Percentiles rank a stretch among this genome's conserved stretches.
These are phyloP conservation scores for Trachelus stipa DNA, from an alignment of 2,888 invertebrate species.

Conservation along the genomic window DNA sequence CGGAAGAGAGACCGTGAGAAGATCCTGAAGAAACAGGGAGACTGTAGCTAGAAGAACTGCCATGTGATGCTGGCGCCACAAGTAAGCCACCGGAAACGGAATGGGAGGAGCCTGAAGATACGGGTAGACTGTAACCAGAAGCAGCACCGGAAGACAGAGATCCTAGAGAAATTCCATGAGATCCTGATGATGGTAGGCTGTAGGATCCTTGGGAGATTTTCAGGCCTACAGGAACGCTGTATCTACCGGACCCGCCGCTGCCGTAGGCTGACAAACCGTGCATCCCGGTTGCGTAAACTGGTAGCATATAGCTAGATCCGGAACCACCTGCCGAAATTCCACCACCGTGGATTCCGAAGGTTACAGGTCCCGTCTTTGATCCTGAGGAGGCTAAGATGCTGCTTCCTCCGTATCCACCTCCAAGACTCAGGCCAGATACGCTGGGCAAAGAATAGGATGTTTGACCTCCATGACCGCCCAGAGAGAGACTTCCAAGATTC, in stretches of 20 bases:
- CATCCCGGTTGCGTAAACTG: slow-evolving; percentile 43
- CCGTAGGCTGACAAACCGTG: slow-evolving; percentile 52
- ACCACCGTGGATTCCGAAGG: slow-evolving; percentile 48
- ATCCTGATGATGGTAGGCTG: slow-evolving; percentile 30
- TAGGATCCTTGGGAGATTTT: slow-evolving; percentile 40
- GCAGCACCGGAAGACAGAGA: slow-evolving; percentile 34
- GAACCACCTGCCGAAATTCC: slow-evolving; percentile 4
- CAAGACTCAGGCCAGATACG: slow-evolving; percentile 23
- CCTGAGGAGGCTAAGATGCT: slow-evolving; percentile 37
- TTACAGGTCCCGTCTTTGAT: slow-evolving; percentile 58
- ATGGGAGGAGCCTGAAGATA: slow-evolving; percentile 39
- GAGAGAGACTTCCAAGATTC: slow-evolving; percentile 29
- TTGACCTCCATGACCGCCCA: slow-evolving; percentile 33
- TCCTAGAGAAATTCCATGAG: slow-evolving; percentile 36
- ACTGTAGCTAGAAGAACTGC: slow-evolving; percentile 30
- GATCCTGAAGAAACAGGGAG: slow-evolving; percentile 37
- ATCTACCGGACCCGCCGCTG: slow-evolving; percentile 35
- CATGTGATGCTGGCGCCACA: slow-evolving; percentile 30
- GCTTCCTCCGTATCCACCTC: slow-evolving; percentile 26
- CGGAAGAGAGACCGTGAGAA: slow-evolving; percentile 33
- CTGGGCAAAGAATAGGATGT: slow-evolving; percentile 38
- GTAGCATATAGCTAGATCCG: slow-evolving; percentile 32
- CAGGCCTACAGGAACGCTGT: slow-evolving; percentile 43
- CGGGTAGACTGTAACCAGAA: slow-evolving; percentile 32
- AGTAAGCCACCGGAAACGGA: slow-evolving; percentile 44